phyloP scores from a whole-genome alignment of 2,113 vertebrate genomes.

The Mustela lutreola region DNA sequence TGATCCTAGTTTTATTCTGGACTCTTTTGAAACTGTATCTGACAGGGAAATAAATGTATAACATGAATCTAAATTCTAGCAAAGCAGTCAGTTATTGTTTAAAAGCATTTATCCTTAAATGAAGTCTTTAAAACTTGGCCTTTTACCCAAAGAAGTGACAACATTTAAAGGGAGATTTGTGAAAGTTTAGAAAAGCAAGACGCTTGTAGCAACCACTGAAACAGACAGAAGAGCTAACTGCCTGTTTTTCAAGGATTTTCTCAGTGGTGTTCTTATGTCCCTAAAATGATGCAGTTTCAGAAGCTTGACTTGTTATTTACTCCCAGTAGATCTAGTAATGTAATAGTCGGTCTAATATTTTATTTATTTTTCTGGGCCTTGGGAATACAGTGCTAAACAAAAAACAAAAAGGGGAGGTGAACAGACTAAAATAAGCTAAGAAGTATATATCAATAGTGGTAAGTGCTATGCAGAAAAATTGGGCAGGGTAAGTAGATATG shows the following conservation, averaged over 20 bases:
- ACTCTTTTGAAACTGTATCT: not conserved
- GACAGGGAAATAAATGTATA: not conserved
- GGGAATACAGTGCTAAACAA: not conserved
- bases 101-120: not conserved
- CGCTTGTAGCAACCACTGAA: not conserved
- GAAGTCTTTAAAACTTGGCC: not conserved
- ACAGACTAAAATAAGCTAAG: not conserved
- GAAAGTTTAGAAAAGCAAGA: not conserved
- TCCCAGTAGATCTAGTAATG: not conserved
- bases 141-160: not conserved
- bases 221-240: not conserved
- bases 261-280: not conserved
- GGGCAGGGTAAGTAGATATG: not conserved
- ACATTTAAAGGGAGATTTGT: not conserved
- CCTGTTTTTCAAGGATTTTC: not conserved
- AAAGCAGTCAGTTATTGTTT: not conserved
- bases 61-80: constrained; percentile 7
- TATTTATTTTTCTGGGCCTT: not conserved
- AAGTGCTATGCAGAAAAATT: not conserved
- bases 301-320: not conserved
- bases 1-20: constrained; percentile 12
- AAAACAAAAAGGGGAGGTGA: not conserved
- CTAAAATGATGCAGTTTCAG: not conserved
- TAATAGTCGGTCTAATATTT: too few relatives aligned
- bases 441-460: not conserved